These are phyloP conservation scores for Noturus placidus DNA, from an alignment of 2,113 vertebrate species.

Conservation along the genomic window DNA sequence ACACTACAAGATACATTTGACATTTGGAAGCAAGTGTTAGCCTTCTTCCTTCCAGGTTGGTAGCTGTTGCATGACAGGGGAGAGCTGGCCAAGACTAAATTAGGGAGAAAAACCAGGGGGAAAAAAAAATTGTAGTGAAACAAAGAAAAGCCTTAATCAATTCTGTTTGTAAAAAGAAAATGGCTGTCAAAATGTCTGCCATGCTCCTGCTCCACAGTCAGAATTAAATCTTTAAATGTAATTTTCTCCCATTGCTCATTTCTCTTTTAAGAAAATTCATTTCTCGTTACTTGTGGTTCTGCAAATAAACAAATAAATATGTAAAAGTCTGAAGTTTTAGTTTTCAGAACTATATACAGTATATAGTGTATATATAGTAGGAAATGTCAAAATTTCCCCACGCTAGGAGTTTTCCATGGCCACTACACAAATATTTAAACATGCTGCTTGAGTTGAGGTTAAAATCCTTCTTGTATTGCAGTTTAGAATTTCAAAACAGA, in stretches of 20 bases:
- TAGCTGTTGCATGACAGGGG: too few species aligned
- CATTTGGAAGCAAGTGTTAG: background rate
- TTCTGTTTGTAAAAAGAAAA: too few species aligned
- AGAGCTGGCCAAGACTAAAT: too few species aligned
- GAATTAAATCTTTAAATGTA: background rate
- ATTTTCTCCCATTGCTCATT: background rate
- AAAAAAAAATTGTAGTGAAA: too few species aligned
- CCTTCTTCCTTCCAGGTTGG: background rate
- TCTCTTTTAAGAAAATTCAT: background rate
- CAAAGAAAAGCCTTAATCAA: too few species aligned
- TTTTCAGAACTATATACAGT: background rate
- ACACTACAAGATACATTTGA: too few species aligned
- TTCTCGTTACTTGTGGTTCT: background rate
- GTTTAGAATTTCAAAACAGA: conserved; percentile 7
- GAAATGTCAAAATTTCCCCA: background rate
- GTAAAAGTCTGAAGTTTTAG: background rate
- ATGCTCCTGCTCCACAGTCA: background rate
- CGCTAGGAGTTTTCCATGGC: background rate
- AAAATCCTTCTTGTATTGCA: background rate
- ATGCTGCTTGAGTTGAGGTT: conserved; percentile 4
- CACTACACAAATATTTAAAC: conserved; percentile 15
- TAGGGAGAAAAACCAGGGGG: background rate
- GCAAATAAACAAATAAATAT: background rate
- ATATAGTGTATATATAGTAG: background rate
- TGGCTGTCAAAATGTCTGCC: background rate